Evolutionary conservation across 1,140 invertebrate species (phyloP).

Genomic region (Drosophila athabasca): DNA sequence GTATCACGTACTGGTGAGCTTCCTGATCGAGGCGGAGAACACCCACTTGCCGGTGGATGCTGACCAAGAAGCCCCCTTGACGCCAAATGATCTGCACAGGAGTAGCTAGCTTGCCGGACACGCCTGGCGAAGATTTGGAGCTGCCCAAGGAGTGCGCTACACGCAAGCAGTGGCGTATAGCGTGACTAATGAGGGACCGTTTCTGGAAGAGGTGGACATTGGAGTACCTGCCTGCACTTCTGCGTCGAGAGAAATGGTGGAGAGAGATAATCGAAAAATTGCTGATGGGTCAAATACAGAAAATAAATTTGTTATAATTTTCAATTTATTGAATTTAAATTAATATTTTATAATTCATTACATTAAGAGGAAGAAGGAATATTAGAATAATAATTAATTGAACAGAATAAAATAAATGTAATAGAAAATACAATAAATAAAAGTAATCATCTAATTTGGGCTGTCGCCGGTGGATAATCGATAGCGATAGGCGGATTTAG

Average conservation of each 20-base stretch:
- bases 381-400: conserved; percentile 83
- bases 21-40: conserved; percentile 20
- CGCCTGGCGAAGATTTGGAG: no score
- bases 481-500: no score
- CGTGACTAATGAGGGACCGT: no score
- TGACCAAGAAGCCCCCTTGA: neutral
- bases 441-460: conserved; percentile 84
- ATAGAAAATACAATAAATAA: conserved; percentile 84
- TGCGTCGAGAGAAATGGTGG: no score
- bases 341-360: conserved; percentile 64
- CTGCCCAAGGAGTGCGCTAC: no score
- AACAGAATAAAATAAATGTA: conserved; percentile 29
- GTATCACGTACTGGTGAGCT: conserved; percentile 18
- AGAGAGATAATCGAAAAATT: conserved; percentile 83
- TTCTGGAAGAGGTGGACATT: no score
- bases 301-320: conserved; percentile 86
- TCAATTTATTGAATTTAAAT: conserved; percentile 83
- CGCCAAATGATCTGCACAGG: no score
- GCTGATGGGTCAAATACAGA: conserved; percentile 85
- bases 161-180: no score
- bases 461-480: no score
- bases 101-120: no score
- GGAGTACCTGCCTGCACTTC: no score
- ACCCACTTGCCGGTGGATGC: no score
- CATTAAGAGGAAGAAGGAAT: conserved; percentile 50